Conservation (phyloP, 2,113 vertebrate species). For the Lynx canadensis region DNA sequence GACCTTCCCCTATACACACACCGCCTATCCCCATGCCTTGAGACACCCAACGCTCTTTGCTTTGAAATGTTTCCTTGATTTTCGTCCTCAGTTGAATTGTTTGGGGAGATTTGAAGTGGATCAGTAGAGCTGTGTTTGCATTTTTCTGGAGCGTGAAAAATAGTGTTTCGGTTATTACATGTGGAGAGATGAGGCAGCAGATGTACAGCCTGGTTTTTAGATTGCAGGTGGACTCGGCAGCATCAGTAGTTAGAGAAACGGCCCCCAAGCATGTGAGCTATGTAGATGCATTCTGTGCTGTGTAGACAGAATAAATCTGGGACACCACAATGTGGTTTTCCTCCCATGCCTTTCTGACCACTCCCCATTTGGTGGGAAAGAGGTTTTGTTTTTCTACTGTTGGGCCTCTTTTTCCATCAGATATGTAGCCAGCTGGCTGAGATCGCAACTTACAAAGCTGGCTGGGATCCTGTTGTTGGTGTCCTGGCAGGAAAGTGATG, state of each 20-base stretch:
- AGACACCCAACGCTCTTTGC: neutral
- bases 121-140: conserved; percentile 8
- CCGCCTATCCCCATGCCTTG: neutral
- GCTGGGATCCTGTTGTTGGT: conserved; percentile 16
- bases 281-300: neutral
- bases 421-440: conserved; percentile 55
- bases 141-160: conserved; percentile 27
- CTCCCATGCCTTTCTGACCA: neutral
- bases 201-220: neutral
- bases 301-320: neutral
- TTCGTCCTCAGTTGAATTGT: neutral
- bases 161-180: neutral
- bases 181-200: neutral
- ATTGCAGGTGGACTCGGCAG: conserved; percentile 49
- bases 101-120: conserved; percentile 33
- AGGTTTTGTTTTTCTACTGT: conserved; percentile 13
- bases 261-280: neutral
- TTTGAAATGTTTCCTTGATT: conserved; percentile 11
- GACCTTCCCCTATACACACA: neutral
- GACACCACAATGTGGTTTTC: neutral
- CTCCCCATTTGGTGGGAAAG: conserved; percentile 8
- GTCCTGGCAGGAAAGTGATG: conserved; percentile 24
- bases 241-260: neutral
- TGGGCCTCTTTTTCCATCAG: conserved; percentile 13
- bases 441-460: conserved; percentile 7